A percentile compares a stretch with the other conserved stretches of the same genome.
phyloP scores from a whole-genome alignment of 2,797 vertebrate genomes.

The Lutjanus campechanus region DNA sequence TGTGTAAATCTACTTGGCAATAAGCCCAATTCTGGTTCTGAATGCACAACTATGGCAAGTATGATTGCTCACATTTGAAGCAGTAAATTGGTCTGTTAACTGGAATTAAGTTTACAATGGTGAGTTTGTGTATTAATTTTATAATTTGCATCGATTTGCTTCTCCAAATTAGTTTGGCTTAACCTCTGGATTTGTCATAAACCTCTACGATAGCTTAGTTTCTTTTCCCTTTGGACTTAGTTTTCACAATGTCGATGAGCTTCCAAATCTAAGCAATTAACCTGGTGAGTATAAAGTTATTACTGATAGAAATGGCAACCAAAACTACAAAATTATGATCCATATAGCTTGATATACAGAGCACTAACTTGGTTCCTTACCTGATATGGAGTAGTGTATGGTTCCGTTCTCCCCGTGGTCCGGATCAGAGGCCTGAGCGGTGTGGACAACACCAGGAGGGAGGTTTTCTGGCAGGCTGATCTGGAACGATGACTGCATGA shows the following conservation, averaged over 20 bases:
- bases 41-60: neutral
- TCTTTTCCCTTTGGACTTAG: neutral
- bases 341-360: neutral
- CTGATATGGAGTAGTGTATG: constrained; percentile 88
- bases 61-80: neutral
- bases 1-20: too few species aligned
- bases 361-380: constrained; percentile 75
- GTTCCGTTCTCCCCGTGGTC: constrained; percentile 89
- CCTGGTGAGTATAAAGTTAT: neutral
- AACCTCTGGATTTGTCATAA: neutral
- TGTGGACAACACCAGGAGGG: constrained; percentile 85
- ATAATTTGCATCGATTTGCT: neutral
- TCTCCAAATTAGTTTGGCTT: neutral
- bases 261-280: neutral
- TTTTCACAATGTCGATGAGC: neutral
- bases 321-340: neutral
- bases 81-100: too few species aligned
- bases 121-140: neutral
- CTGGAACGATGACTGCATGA: constrained; percentile 83
- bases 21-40: too few species aligned
- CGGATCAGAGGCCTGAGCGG: constrained; percentile 86
- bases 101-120: neutral
- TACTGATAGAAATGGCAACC: neutral
- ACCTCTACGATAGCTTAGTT: neutral
- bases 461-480: constrained; percentile 92